Evolutionary conservation across 2,113 vertebrate species (phyloP).

Genomic region (Carlito syrichta): DNA sequence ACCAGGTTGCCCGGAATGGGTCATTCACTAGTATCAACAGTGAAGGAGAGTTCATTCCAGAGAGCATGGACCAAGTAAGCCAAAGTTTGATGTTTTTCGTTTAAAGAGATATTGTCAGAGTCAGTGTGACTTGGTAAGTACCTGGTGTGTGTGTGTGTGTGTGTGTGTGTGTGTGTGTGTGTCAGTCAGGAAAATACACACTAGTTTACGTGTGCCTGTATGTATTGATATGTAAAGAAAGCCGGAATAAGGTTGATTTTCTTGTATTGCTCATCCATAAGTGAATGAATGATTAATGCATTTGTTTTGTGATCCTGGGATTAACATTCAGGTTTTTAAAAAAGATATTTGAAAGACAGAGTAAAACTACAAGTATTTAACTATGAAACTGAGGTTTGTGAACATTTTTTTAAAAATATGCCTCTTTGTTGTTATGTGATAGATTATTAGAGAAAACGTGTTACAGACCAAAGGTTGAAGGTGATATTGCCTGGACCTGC

Average conservation of each 20-base stretch:
- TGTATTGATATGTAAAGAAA: not conserved
- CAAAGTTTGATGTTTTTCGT: not conserved
- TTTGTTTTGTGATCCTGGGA: conserved; percentile 21
- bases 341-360: not conserved
- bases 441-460: too few relatives aligned
- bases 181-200: not conserved
- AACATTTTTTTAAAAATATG: too few relatives aligned
- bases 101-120: not conserved
- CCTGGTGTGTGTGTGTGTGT: not conserved
- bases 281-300: not conserved
- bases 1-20: conserved; percentile 96
- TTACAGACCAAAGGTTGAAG: too few relatives aligned
- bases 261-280: not conserved
- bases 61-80: conserved; percentile 98
- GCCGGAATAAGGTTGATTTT: not conserved
- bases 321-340: not conserved
- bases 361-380: conserved; percentile 25
- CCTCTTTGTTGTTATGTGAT: too few relatives aligned
- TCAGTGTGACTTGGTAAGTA: not conserved
- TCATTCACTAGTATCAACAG: conserved; percentile 99
- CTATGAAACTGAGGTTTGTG: conserved; percentile 36
- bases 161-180: not conserved
- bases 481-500: too few relatives aligned
- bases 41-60: conserved; percentile 98
- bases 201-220: not conserved